Evolutionary conservation across 2,113 vertebrate genomes (phyloP).

Genomic region (Myiozetetes cayanensis): DNA sequence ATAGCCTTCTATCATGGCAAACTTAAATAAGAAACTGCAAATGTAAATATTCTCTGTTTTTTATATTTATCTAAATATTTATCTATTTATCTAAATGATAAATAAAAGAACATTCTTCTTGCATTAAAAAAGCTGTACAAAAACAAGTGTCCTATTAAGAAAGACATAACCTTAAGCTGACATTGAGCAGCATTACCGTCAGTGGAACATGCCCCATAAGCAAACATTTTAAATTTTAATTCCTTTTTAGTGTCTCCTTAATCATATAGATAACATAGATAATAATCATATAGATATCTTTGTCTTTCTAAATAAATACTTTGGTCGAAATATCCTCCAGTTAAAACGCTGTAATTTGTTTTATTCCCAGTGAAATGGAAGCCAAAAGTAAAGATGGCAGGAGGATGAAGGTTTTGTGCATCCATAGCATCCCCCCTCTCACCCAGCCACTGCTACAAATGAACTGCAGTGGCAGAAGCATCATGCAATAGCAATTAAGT

Average conservation of each 20-base stretch:
- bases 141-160: not conserved
- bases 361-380: not conserved
- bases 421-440: not conserved
- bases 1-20: constrained; percentile 3
- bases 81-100: not conserved
- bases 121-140: not conserved
- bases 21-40: not conserved
- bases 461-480: constrained; percentile 4
- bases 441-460: not conserved
- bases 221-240: not conserved
- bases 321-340: not conserved
- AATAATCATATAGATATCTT: not conserved
- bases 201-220: not conserved
- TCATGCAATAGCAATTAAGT: not conserved
- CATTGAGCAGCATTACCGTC: not conserved
- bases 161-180: not conserved
- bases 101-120: constrained; percentile 8
- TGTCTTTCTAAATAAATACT: not conserved
- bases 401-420: not conserved
- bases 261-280: not conserved
- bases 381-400: not conserved
- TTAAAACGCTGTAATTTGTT: not conserved
- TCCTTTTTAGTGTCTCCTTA: not conserved
- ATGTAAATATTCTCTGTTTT: not conserved
- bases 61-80: not conserved